Percentiles rank a stretch among this genome's conserved stretches.
Evolutionary conservation across 2,888 invertebrate genomes (phyloP).

Genomic region (Lydus trimaculatus): DNA sequence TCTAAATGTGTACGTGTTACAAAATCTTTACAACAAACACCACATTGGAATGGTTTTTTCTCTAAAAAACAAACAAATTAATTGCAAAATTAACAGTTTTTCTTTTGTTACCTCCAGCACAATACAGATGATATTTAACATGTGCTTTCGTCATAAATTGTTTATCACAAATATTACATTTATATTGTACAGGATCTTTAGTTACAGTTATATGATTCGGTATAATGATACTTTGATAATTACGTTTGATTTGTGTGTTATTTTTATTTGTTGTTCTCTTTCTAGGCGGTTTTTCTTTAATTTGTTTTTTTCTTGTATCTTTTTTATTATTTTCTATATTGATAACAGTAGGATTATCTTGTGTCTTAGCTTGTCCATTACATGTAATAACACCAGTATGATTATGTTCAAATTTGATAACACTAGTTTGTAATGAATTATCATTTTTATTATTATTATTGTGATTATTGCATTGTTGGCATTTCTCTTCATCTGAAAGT

Average conservation of each 20-base stretch:
- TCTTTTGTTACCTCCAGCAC: conserved; percentile 60
- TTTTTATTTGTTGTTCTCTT: conserved; percentile 20
- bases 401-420: conserved; percentile 40
- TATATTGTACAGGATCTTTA: conserved; percentile 64
- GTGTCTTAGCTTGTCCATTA: conserved; percentile 41
- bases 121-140: conserved; percentile 71
- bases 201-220: conserved; percentile 52
- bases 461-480: conserved; percentile 63
- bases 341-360: neutral
- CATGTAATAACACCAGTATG: conserved; percentile 52
- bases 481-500: conserved; percentile 71
- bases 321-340: conserved; percentile 7
- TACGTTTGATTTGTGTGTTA: conserved; percentile 32
- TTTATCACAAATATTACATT: conserved; percentile 74
- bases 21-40: conserved; percentile 68
- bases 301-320: neutral
- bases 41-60: conserved; percentile 63
- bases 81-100: neutral
- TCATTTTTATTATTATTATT: conserved; percentile 19
- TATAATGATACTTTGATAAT: conserved; percentile 41
- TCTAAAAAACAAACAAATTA: conserved; percentile 43
- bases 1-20: conserved; percentile 75
- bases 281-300: conserved; percentile 8
- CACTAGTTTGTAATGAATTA: conserved; percentile 23
- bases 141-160: conserved; percentile 73